phyloP scores from a whole-genome alignment of 1,140 invertebrate species.

The Drosophila ambigua region DNA sequence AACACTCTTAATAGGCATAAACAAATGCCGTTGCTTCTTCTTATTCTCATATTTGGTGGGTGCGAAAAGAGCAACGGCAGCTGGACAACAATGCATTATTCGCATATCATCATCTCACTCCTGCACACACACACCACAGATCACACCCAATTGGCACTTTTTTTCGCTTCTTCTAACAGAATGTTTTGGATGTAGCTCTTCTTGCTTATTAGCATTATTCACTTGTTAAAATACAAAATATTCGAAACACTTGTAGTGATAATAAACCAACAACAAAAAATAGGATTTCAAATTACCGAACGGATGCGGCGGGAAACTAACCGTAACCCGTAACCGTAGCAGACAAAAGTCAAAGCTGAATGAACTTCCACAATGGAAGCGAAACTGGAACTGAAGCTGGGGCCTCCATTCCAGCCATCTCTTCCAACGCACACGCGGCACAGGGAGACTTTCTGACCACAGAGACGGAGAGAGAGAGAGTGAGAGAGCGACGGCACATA shows the following conservation, averaged over 20 bases:
- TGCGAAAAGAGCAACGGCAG: constrained; percentile 72
- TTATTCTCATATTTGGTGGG: constrained; percentile 42
- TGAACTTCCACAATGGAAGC: constrained; percentile 77
- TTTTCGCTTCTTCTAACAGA: constrained; percentile 46
- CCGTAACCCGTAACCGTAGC: constrained; percentile 16
- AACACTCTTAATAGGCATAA: constrained; percentile 46
- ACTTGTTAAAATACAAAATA: constrained; percentile 2
- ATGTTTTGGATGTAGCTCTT: constrained; percentile 22
- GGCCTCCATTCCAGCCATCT: constrained; percentile 53
- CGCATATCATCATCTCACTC: constrained; percentile 43
- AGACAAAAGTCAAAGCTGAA: constrained; percentile 75
- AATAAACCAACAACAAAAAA: neutral
- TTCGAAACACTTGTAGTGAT: constrained; percentile 29
- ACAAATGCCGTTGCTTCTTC: constrained; percentile 50
- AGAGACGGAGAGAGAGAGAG: constrained; percentile 17
- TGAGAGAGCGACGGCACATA: neutral
- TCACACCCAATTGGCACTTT: constrained; percentile 46
- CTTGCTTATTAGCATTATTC: constrained; percentile 47
- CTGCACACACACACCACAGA: constrained; percentile 6
- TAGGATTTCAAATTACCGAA: constrained; percentile 28
- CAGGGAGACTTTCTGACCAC: constrained; percentile 3
- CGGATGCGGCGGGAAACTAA: neutral
- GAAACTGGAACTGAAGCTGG: constrained; percentile 55
- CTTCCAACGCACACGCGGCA: constrained; percentile 50
- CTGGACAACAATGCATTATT: constrained; percentile 55